phyloP scores from a whole-genome alignment of 2,113 vertebrate species.

The Mus spicilegus region DNA sequence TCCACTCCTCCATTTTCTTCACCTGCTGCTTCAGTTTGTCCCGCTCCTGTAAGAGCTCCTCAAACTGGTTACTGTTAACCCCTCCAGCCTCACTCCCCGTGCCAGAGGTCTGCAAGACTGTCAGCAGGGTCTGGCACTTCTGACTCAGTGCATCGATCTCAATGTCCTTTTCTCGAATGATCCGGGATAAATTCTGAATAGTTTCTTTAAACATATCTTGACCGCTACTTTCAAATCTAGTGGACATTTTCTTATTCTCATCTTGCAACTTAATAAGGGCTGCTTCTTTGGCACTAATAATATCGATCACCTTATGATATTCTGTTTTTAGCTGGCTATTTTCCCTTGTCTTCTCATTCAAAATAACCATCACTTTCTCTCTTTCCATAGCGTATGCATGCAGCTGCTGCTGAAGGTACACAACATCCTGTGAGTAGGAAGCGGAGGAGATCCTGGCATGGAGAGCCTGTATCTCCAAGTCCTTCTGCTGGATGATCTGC shows the following conservation, averaged over 20 bases:
- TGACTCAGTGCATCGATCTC: constrained; percentile 98
- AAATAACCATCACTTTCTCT: constrained; percentile 94
- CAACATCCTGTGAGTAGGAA: constrained; percentile 90
- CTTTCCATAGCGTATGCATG: constrained; percentile 93
- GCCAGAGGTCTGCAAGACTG: constrained; percentile 92
- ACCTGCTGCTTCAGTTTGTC: constrained; percentile 97
- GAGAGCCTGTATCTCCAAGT: constrained; percentile 95
- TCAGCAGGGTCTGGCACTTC: constrained; percentile 96
- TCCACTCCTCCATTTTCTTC: constrained; percentile 99
- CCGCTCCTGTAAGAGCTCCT: constrained; percentile 96
- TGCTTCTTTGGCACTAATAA: constrained; percentile 95
- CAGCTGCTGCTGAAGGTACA: constrained; percentile 95
- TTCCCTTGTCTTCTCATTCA: constrained; percentile 97
- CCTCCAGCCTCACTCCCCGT: constrained; percentile 85
- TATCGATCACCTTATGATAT: constrained; percentile 95
- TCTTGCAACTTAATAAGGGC: constrained; percentile 94
- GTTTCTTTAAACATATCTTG: constrained; percentile 98
- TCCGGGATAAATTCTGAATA: constrained; percentile 97
- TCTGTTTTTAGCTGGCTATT: constrained; percentile 96
- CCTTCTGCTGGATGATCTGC: constrained; percentile 95
- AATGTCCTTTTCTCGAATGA: constrained; percentile 98
- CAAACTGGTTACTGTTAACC: constrained; percentile 97
- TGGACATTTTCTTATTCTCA: constrained; percentile 93
- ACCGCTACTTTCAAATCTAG: constrained; percentile 91
- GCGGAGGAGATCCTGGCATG: constrained; percentile 91